Percentiles rank a stretch among this genome's conserved stretches.
phyloP scores from a whole-genome alignment of 1,140 invertebrate species.

The Brachionus rotundiformis region DNA sequence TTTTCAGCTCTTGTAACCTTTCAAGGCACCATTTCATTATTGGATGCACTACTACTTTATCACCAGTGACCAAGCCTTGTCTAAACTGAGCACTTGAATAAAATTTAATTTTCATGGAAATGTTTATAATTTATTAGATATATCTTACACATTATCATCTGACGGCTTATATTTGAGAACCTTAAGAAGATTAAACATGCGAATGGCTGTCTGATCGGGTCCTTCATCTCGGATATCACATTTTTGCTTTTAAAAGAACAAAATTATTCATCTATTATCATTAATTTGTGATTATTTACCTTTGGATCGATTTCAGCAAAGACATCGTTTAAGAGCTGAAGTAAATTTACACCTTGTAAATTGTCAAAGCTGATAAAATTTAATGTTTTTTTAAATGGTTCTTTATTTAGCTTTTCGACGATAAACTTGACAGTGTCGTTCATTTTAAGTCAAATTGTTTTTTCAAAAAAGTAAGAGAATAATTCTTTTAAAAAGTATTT shows the following conservation, averaged over 20 bases:
- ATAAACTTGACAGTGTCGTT: slow-evolving; percentile 79
- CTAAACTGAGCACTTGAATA: slow-evolving; percentile 66
- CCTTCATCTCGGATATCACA: slow-evolving; percentile 70
- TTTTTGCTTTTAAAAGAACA: slow-evolving; percentile 61
- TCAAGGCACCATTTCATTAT: slow-evolving; percentile 78
- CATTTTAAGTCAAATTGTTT: slow-evolving; percentile 57
- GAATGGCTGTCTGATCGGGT: slow-evolving; percentile 68
- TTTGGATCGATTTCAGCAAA: slow-evolving; percentile 71
- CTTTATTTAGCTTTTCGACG: slow-evolving; percentile 74
- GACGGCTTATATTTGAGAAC: slow-evolving; percentile 74
- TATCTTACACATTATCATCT: slow-evolving; percentile 60
- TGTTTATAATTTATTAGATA: slow-evolving; percentile 28
- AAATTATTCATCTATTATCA: background rate
- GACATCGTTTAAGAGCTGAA: slow-evolving; percentile 75
- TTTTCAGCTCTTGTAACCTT: slow-evolving; percentile 73
- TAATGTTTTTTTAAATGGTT: slow-evolving; percentile 74
- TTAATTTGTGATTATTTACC: slow-evolving; percentile 56
- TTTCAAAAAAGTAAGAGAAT: background rate
- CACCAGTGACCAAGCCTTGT: slow-evolving; percentile 74
- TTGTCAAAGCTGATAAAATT: slow-evolving; percentile 82
- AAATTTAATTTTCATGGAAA: slow-evolving; percentile 47
- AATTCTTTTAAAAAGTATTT: background rate
- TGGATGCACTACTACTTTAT: slow-evolving; percentile 74
- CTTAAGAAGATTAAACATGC: slow-evolving; percentile 68
- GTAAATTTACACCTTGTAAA: slow-evolving; percentile 72